A percentile compares a stretch with the other conserved stretches of the same genome.
Conservation (phyloP, 2,113 vertebrate species). For the Chaetorhynchus papuensis region DNA sequence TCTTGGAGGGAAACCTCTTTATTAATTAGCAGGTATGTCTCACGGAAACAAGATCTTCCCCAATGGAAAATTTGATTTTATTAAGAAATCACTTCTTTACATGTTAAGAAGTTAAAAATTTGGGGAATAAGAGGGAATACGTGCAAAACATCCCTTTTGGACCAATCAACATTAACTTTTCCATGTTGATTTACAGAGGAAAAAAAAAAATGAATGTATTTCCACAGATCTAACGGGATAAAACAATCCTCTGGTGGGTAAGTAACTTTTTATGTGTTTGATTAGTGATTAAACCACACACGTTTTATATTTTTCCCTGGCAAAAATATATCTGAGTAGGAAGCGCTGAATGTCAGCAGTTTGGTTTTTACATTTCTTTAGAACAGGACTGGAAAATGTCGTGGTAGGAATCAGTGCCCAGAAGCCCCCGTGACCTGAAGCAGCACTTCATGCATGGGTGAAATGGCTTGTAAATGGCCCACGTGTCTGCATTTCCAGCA, state of each 20-base stretch:
- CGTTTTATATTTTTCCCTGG: rapidly evolving
- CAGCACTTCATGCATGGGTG: not conserved
- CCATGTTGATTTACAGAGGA: not conserved
- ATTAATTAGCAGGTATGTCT: not conserved
- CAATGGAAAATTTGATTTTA: not conserved
- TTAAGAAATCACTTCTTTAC: not conserved
- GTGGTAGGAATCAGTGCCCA: not conserved
- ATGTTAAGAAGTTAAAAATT: not conserved
- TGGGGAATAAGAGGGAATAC: not conserved
- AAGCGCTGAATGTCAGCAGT: not conserved
- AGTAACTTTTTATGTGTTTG: not conserved
- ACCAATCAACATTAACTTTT: not conserved
- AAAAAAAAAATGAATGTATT: not conserved
- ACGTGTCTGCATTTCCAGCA: not conserved
- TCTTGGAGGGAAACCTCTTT: not conserved
- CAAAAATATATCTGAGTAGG: not conserved
- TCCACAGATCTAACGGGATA: not conserved
- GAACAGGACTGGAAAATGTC: not conserved
- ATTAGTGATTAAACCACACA: not conserved
- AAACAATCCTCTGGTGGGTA: not conserved
- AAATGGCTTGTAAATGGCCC: not conserved
- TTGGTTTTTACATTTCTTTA: not conserved
- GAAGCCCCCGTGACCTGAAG: not conserved
- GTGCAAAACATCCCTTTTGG: not conserved
- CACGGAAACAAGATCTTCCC: not conserved